Evolutionary conservation across 2,113 vertebrate species (phyloP).

Genomic region (Tychaedon coryphoeus): DNA sequence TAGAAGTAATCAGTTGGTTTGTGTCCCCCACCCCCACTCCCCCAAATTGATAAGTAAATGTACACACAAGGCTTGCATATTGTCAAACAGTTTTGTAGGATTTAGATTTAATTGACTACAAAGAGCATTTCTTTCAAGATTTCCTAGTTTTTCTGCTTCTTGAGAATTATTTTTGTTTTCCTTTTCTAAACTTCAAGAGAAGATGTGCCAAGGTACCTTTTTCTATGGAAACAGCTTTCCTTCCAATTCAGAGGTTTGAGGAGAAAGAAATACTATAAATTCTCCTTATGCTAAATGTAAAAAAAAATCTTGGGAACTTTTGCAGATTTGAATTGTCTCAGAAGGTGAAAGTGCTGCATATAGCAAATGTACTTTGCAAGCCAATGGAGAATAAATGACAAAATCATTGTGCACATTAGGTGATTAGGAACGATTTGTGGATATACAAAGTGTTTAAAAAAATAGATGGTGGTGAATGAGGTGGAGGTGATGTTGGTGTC

Average conservation of each 20-base stretch:
- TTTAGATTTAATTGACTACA: background rate
- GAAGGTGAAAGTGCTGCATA: background rate
- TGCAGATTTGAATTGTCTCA: background rate
- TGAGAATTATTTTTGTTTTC: background rate
- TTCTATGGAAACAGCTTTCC: background rate
- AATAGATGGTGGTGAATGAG: background rate
- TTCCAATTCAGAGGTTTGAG: background rate
- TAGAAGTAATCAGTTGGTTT: background rate
- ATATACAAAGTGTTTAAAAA: background rate
- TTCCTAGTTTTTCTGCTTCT: background rate
- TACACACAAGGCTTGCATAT: background rate
- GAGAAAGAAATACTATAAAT: background rate
- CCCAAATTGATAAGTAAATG: fast-evolving
- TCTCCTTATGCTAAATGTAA: background rate
- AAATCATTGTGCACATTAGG: background rate
- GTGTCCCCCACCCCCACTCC: fast-evolving
- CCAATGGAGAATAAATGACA: background rate
- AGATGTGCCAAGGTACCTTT: background rate
- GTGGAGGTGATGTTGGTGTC: background rate
- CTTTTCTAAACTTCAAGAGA: background rate
- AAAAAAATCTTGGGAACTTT: background rate
- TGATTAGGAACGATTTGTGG: background rate
- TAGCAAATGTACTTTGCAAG: background rate
- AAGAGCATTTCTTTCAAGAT: background rate
- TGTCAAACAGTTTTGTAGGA: background rate